Conservation (phyloP, 2,797 vertebrate species). For the Lepus townsendii region DNA sequence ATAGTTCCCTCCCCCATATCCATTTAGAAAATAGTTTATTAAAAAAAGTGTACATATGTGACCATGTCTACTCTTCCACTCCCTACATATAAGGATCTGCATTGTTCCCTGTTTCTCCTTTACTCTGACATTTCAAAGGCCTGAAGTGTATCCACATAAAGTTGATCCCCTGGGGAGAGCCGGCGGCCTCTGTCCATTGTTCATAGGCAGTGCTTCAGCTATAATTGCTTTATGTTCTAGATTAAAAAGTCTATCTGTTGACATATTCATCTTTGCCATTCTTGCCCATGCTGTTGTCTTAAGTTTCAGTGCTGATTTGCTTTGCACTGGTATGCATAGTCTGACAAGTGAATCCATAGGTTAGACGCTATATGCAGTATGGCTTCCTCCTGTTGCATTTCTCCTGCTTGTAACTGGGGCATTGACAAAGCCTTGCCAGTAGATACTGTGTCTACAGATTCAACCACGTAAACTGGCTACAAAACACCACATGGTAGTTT, state of each 20-base stretch:
- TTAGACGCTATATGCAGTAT: neutral
- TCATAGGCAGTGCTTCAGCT: neutral
- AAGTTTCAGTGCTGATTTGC: conserved; percentile 30
- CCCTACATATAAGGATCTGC: neutral
- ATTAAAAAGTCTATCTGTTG: neutral
- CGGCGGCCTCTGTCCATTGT: neutral
- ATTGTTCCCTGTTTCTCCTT: neutral
- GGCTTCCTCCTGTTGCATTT: neutral
- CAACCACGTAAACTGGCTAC: neutral
- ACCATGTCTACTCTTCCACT: neutral
- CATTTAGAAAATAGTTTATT: conserved; percentile 46
- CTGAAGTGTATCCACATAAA: neutral
- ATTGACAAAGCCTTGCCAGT: conserved; percentile 14
- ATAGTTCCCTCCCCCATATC: conserved; percentile 21
- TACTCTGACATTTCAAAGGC: conserved; percentile 8
- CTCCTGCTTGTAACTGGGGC: conserved; percentile 27
- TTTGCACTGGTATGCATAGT: neutral
- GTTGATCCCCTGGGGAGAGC: neutral
- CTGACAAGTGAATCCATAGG: neutral
- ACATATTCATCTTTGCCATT: neutral
- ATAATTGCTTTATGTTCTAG: neutral
- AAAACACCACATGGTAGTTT: neutral
- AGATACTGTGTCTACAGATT: neutral
- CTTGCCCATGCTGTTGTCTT: neutral
- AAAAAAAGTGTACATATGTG: conserved; percentile 7